Evolutionary conservation across 2,113 vertebrate genomes (phyloP).

Genomic region (Oreamnos americanus): DNA sequence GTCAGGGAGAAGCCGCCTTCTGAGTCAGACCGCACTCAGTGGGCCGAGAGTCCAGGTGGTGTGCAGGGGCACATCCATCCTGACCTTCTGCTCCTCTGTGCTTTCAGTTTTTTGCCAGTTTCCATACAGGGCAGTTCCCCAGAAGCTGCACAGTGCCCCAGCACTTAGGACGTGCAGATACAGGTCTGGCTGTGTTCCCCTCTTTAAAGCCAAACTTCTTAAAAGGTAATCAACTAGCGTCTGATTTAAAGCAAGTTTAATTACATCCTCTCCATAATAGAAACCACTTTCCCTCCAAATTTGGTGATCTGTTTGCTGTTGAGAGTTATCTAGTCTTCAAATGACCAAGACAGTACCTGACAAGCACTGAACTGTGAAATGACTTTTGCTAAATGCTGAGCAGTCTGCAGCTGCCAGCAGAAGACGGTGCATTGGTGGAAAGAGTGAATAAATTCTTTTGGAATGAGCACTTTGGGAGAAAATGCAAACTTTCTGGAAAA

Average conservation of each 20-base stretch:
- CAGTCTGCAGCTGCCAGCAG: neutral
- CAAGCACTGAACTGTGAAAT: neutral
- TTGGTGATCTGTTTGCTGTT: neutral
- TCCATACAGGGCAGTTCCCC: neutral
- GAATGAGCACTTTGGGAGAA: neutral
- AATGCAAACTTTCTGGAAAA: conserved; percentile 30
- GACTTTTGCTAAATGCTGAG: neutral
- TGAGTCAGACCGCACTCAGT: neutral
- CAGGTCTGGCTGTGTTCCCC: neutral
- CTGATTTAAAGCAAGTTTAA: neutral
- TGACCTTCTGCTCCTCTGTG: neutral
- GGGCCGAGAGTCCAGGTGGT: neutral
- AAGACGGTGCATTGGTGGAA: neutral
- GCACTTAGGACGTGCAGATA: neutral
- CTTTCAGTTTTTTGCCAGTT: neutral
- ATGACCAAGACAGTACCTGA: neutral
- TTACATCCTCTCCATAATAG: neutral
- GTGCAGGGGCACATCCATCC: neutral
- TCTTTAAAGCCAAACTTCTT: neutral
- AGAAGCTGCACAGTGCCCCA: neutral
- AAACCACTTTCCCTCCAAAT: neutral
- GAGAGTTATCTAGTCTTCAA: neutral
- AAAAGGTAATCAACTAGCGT: neutral
- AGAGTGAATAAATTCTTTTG: neutral
- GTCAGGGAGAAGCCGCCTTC: neutral